phyloP scores from a whole-genome alignment of 2,797 vertebrate species.

The Pogonophryne albipinna region DNA sequence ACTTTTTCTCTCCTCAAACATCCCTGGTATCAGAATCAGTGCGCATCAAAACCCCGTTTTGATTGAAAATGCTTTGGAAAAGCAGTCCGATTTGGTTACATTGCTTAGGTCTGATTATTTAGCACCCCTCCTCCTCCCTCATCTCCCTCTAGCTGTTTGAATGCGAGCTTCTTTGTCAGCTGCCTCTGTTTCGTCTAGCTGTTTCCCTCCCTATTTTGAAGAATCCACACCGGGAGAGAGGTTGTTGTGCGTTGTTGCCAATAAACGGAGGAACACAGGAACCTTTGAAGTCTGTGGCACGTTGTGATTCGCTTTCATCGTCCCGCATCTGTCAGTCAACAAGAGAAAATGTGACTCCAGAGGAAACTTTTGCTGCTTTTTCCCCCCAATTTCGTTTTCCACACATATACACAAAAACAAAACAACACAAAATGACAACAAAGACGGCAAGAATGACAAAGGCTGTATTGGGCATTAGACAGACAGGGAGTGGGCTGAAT shows the following conservation, averaged over 20 bases:
- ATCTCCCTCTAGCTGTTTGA: slow-evolving; percentile 65
- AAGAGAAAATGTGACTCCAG: slow-evolving; percentile 70
- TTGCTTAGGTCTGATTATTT: slow-evolving; percentile 71
- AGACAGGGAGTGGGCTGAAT: slow-evolving; percentile 57
- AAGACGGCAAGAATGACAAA: slow-evolving; percentile 50
- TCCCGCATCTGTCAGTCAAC: slow-evolving; percentile 72
- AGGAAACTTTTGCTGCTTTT: slow-evolving; percentile 64
- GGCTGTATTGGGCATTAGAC: slow-evolving; percentile 61
- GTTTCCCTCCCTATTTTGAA: slow-evolving; percentile 53
- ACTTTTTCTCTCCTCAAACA: slow-evolving; percentile 58
- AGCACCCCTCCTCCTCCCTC: slow-evolving; percentile 50
- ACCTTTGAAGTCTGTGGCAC: slow-evolving; percentile 74
- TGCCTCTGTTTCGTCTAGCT: slow-evolving; percentile 47
- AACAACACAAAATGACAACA: slow-evolving; percentile 58
- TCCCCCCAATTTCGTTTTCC: slow-evolving; percentile 40
- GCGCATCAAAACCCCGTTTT: slow-evolving; percentile 62
- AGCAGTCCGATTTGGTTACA: slow-evolving; percentile 67
- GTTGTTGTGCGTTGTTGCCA: slow-evolving; percentile 69
- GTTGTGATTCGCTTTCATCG: slow-evolving; percentile 76
- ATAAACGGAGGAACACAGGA: slow-evolving; percentile 70
- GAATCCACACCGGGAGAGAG: slow-evolving; percentile 61
- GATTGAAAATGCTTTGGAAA: slow-evolving; percentile 72
- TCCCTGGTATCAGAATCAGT: slow-evolving; percentile 57
- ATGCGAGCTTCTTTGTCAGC: slow-evolving; percentile 69
- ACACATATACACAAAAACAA: slow-evolving; percentile 37